Base-by-base conservation (phyloP, 1,140 invertebrate species). In the Zaprionus gabonicus region DNA sequence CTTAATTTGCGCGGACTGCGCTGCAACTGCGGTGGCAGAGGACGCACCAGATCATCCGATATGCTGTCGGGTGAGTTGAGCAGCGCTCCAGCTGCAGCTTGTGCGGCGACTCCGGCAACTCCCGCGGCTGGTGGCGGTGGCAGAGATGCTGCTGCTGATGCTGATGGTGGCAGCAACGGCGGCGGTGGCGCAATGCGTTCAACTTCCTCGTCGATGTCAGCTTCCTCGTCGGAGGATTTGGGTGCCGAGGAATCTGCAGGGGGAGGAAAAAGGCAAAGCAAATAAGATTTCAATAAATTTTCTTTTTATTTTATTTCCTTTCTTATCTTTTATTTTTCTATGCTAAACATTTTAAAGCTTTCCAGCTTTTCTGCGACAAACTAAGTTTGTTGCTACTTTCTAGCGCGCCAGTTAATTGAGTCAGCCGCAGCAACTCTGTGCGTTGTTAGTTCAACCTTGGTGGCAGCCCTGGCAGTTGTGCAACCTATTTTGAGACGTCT, bases 61-160 rank as follows among this genome's bases (percentile, higher is more conserved):
- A 94, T 93, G 78, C 94, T 94, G 65, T 94, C 93, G 1, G 94
- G 93, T 0, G 94, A 94, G 72, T 94, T 94, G 59, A 94, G 80
- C 5, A 71, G 46, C 1, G 49, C 65, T 91, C 57, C 65, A 10
- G 38, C 36, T 92, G 49, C 31, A 34, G 31, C 31, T 10, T 34
- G 31, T 34, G 31, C 57, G 20, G 34, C 51, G 25, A 41, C 60
- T 27, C 13, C 53, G 13, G 20, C 38, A n/a, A 4, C 17, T 10
- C 51, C 38, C 41, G 23, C n/a, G 0, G 41, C 34, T 7, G 46
- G 41, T 17, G 27, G 6, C 7, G 20, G 12, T 28, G 17, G 36
- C 12, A 31, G 2, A 28, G 12, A 31, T 9, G 38, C 20, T 20
- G 20, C 0, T 1, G 23, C 20, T 56, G 60, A 1, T 88, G 65